Conservation (phyloP, 2,888 invertebrate species). For the Drosophila villosipedis region DNA sequence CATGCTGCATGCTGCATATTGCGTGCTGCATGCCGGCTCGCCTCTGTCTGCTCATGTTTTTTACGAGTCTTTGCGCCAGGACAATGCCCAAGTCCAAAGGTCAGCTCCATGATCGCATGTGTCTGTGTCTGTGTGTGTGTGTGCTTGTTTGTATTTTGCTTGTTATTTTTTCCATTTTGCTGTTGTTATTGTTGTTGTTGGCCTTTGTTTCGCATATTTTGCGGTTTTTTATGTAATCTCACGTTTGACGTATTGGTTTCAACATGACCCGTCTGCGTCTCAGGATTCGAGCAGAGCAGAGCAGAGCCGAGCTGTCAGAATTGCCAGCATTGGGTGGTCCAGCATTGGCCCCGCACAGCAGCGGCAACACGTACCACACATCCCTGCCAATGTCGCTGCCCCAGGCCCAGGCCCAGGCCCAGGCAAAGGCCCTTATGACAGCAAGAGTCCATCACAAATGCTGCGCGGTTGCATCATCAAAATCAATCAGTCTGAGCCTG, state of each 20-base stretch:
- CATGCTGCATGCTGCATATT: neutral
- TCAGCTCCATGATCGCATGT: constrained; percentile 48
- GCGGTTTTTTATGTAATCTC: constrained; percentile 81
- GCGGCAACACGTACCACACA: constrained; percentile 62
- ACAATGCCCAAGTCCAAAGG: constrained; percentile 69
- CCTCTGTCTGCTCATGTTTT: constrained; percentile 61
- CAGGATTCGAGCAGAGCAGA: constrained; percentile 4
- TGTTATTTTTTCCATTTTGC: constrained; percentile 7
- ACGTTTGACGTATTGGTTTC: constrained; percentile 81
- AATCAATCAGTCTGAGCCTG: constrained; percentile 65
- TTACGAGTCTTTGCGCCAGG: constrained; percentile 78
- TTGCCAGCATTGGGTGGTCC: constrained; percentile 70
- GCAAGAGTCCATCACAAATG: constrained; percentile 26
- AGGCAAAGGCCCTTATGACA: constrained; percentile 66
- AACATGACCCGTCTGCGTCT: constrained; percentile 44
- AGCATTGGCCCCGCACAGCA: constrained; percentile 30
- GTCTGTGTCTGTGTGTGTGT: constrained; percentile 14
- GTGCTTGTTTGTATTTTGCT: constrained; percentile 1
- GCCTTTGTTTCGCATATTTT: constrained; percentile 75
- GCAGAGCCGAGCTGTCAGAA: constrained; percentile 49
- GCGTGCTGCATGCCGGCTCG: constrained; percentile 28
- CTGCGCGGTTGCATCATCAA: constrained; percentile 45
- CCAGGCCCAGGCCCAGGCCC: neutral
- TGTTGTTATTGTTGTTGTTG: constrained; percentile 20
- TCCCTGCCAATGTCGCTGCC: neutral